Evolutionary conservation across 2,113 vertebrate genomes (phyloP), one percentile per base, ranked within the genome.

Genomic region (Lethenteron reissneri): DNA sequence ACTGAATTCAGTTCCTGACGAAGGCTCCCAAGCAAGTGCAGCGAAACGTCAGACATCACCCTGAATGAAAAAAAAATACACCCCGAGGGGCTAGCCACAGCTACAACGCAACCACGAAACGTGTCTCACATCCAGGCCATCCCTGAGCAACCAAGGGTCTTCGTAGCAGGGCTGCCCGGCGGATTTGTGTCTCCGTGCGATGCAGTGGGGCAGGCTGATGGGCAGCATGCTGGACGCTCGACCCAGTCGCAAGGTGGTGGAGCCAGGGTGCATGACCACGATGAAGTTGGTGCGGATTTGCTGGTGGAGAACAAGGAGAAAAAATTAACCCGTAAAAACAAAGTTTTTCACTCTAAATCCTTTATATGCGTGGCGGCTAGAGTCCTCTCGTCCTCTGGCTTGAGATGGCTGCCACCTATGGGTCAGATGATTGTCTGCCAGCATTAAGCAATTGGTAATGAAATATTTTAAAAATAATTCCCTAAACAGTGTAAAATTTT

Each of bases 271-370:
- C 74, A 97, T 89, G 74, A 96, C 90, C 10, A 96, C 80, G 2
- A 99, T 82, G 74, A 92, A 92, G 78, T 91, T 94, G 79, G 87
- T 92, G 77, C 96, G 94, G 64, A 95, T 95, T 86, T 92, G 91
- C 94, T 97, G 80, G 60, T 76, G 79, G 76, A 57, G 59, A 2
- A 72, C 76, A 56, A 74, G 15, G 21, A 68, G 21, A 68, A 6
- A 15, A 68, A 8, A n/a, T 9, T 68, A 68, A 21, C 21, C 21
- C 21, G 21, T 21, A 21, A 21, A 21, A 21, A 21, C 21, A 21
- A 21, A 21, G 21, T 21, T 21, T 21, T 21, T 21, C 21, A 21
- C 21, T 21, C 21, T 21, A 21, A 21, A 21, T 21, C 21, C 21
- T 21, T 21, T 21, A 21, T 21, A 21, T 21, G 21, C 21, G 21